Evolutionary conservation across 1,140 invertebrate genomes (phyloP).

Genomic region (Centruroides sculpturatus): DNA sequence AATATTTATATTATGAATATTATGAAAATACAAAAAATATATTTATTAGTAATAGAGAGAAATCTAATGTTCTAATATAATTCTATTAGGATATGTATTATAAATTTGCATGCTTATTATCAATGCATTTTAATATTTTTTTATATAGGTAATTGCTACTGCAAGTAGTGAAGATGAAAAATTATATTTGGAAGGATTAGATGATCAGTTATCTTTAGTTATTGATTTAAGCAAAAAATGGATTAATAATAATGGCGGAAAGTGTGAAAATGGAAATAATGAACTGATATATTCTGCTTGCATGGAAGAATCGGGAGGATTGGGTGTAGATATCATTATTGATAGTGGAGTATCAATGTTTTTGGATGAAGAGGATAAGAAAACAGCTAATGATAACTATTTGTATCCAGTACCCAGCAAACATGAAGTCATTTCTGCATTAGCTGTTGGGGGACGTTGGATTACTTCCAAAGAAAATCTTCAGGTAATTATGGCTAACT

Average conservation of each 20-base stretch:
- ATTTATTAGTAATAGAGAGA: too few species aligned
- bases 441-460: conserved; percentile 36
- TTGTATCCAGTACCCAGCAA: conserved; percentile 28
- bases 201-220: conserved; percentile 27
- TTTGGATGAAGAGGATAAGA: conserved; percentile 28
- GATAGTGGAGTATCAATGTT: conserved; percentile 32
- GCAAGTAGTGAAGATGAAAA: conserved; percentile 29
- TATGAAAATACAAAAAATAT: too few species aligned
- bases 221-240: conserved; percentile 29
- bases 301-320: conserved; percentile 34
- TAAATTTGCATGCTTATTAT: too few species aligned
- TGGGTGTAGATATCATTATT: conserved; percentile 35
- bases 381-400: conserved; percentile 23
- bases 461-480: conserved; percentile 33
- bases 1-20: too few species aligned
- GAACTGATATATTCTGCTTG: conserved; percentile 20
- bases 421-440: conserved; percentile 35
- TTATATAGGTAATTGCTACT: conserved; percentile 29
- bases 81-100: too few species aligned
- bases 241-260: not conserved
- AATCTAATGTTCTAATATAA: too few species aligned
- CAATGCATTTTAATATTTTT: too few species aligned
- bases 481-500: too few species aligned
- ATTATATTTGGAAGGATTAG: conserved; percentile 28
- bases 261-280: conserved; percentile 8